phyloP scores from a whole-genome alignment of 2,113 vertebrate species.

The Mesembrinibis cayennensis region DNA sequence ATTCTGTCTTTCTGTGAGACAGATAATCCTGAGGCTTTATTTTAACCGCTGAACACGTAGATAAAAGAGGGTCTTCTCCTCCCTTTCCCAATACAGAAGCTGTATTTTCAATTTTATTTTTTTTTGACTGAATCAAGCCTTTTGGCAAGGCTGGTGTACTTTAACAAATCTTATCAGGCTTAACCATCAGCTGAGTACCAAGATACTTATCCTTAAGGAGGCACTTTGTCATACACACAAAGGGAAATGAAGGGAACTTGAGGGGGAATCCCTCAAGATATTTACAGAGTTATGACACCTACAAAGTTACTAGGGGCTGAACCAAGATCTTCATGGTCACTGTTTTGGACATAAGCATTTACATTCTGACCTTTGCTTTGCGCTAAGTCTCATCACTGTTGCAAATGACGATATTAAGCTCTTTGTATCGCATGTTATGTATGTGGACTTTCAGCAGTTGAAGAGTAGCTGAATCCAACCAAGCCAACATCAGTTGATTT shows the following conservation, averaged over 20 bases:
- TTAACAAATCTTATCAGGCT: background rate
- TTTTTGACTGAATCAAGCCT: background rate
- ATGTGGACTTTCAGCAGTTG: background rate
- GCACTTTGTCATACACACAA: background rate
- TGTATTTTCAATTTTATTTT: background rate
- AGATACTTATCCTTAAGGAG: background rate
- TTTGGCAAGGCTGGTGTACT: background rate
- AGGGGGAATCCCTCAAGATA: accelerated
- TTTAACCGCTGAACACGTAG: background rate
- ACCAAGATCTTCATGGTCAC: background rate
- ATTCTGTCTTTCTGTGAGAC: background rate
- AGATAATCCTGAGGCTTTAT: background rate
- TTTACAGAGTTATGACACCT: background rate
- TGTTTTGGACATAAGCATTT: background rate
- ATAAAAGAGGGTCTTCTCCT: background rate
- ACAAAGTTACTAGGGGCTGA: background rate
- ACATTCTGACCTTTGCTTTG: background rate
- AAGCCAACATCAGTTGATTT: background rate
- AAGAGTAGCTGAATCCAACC: background rate
- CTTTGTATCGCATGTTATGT: background rate
- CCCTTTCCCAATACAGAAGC: background rate
- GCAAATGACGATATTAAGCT: background rate
- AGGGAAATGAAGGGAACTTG: background rate
- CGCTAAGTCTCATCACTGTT: background rate
- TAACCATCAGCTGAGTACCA: background rate